Conservation (phyloP, 2,888 invertebrate genomes). For the Glomeris marginata region DNA sequence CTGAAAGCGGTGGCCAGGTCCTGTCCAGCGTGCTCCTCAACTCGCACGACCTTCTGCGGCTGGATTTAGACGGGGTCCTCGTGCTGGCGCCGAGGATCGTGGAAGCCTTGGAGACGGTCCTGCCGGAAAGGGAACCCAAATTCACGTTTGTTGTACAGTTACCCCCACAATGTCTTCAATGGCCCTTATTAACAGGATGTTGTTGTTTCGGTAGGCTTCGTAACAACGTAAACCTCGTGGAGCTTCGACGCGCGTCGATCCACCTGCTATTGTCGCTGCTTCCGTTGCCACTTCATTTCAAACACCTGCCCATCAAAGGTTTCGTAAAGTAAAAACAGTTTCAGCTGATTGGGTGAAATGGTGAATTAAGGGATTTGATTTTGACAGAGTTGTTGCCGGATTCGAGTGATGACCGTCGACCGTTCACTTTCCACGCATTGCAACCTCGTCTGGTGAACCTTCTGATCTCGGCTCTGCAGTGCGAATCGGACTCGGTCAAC, state of each 20-base stretch:
- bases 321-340: conserved; percentile 4
- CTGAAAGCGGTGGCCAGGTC: conserved; percentile 42
- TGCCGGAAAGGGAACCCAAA: conserved; percentile 66
- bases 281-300: conserved; percentile 84
- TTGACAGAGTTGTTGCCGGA: too few relatives aligned
- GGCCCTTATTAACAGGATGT: not conserved
- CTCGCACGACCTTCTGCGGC: conserved; percentile 69
- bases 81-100: conserved; percentile 81
- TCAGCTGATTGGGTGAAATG: too few relatives aligned
- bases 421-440: conserved; percentile 30
- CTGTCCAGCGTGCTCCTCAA: conserved; percentile 74
- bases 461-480: conserved; percentile 64
- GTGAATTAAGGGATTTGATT: too few relatives aligned
- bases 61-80: conserved; percentile 85
- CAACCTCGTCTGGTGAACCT: conserved; percentile 63
- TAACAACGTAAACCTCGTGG: conserved; percentile 21
- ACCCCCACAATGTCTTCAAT: not conserved
- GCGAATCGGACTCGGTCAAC: conserved; percentile 69
- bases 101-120: conserved; percentile 73
- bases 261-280: conserved; percentile 80
- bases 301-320: conserved; percentile 34
- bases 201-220: conserved; percentile 2
- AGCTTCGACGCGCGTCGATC: conserved; percentile 75
- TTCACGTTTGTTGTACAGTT: conserved; percentile 37
- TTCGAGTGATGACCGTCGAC: too few relatives aligned